phyloP scores from a whole-genome alignment of 2,888 invertebrate genomes.

The Tachina grossa region DNA sequence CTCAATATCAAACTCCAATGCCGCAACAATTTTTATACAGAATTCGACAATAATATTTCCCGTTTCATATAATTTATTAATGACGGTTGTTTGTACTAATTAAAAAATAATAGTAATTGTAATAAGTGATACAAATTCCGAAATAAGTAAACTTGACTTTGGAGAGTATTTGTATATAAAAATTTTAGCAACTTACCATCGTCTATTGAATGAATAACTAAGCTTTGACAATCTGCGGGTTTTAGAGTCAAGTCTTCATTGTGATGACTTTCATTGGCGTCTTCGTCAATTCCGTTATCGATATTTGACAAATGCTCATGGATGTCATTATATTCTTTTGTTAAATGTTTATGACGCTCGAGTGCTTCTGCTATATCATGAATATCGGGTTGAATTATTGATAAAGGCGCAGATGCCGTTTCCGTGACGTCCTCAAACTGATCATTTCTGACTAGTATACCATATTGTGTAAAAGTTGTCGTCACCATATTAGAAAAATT shows the following conservation, averaged over 20 bases:
- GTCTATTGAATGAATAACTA: conserved; percentile 79
- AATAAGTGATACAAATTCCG: no score
- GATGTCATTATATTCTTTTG: conserved; percentile 49
- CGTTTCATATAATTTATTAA: no score
- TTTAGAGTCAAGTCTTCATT: conserved; percentile 37
- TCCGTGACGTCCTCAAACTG: conserved; percentile 77
- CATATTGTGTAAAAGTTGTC: conserved; percentile 78
- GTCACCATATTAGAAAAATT: conserved; percentile 67
- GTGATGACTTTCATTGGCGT: conserved; percentile 18
- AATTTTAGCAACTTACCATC: conserved; percentile 74
- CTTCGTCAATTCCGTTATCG: conserved; percentile 34
- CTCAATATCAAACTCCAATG: no score
- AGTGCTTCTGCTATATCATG: conserved; percentile 49
- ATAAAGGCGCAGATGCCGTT: conserved; percentile 45
- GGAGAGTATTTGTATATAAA: neutral
- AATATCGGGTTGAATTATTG: conserved; percentile 57
- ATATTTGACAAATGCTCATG: conserved; percentile 36
- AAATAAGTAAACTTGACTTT: no score
- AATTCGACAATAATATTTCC: no score
- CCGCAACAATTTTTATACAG: no score
- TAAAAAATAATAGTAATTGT: no score
- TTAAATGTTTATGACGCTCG: conserved; percentile 38
- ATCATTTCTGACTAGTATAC: conserved; percentile 79
- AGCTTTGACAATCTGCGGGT: conserved; percentile 75
- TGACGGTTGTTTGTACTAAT: no score